Percentiles rank a stretch among this genome's conserved stretches.
Conservation (phyloP, 2,113 vertebrate genomes). For the Callorhinus ursinus region DNA sequence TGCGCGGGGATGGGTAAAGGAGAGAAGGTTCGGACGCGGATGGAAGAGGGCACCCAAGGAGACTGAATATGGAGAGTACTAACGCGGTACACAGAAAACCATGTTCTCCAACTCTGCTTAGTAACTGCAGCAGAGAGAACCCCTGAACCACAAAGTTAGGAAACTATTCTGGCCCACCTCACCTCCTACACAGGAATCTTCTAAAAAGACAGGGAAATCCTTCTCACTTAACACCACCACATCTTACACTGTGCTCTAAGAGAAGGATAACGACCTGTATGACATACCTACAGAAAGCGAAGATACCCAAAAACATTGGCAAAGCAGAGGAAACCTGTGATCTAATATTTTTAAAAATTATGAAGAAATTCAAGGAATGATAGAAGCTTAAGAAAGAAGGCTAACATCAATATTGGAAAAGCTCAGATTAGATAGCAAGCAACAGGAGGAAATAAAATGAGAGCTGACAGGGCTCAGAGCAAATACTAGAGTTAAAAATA, state of each 20-base stretch:
- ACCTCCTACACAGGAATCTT: background rate
- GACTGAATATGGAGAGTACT: background rate
- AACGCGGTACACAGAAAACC: background rate
- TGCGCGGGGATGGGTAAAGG: background rate
- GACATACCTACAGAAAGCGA: background rate
- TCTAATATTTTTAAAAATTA: background rate
- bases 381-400: background rate
- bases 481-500: background rate
- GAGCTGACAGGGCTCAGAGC: background rate
- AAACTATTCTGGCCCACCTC: background rate
- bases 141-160: too few species aligned
- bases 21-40: background rate
- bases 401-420: background rate
- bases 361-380: background rate
- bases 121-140: background rate
- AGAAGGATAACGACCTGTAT: background rate
- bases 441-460: background rate
- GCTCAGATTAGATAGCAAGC: background rate
- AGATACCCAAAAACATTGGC: background rate
- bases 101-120: background rate
- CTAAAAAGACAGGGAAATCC: background rate
- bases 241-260: background rate
- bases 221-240: background rate
- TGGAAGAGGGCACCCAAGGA: too few species aligned
- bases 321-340: background rate